phyloP scores from a whole-genome alignment of 2,888 invertebrate genomes.

The Mechanitis mazaeus region DNA sequence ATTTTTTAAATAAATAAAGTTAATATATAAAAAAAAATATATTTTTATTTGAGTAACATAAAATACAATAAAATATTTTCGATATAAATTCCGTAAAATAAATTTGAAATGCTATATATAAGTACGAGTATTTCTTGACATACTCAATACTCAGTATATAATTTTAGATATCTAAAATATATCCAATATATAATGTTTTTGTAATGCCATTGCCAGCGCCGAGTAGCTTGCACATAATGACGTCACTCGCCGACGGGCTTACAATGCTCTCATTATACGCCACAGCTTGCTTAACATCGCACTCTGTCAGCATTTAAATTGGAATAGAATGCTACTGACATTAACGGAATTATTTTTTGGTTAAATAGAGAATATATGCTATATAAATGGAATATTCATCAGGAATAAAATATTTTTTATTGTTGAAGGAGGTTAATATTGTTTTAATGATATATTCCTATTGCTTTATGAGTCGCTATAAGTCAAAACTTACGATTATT shows the following conservation, averaged over 20 bases:
- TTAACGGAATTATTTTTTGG: constrained; percentile 16
- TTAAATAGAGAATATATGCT: neutral
- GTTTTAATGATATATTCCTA: too few relatives aligned
- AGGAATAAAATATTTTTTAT: neutral
- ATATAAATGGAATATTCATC: neutral
- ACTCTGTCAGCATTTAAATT: constrained; percentile 39
- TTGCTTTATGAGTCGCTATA: too few relatives aligned
- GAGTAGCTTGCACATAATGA: constrained; percentile 55
- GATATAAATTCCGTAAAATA: too few relatives aligned
- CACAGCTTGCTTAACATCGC: constrained; percentile 41
- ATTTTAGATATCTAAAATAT: constrained; percentile 36
- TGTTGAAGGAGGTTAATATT: too few relatives aligned
- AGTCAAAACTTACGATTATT: neutral
- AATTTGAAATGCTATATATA: too few relatives aligned
- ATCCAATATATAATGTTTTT: constrained; percentile 52
- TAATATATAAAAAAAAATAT: too few relatives aligned
- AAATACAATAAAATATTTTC: too few relatives aligned
- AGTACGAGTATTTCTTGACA: neutral
- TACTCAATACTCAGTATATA: neutral
- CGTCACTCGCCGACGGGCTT: constrained; percentile 45
- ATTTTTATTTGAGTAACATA: too few relatives aligned
- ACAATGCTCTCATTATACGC: constrained; percentile 69
- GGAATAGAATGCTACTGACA: constrained; percentile 42
- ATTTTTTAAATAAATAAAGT: too few relatives aligned
- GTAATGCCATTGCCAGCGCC: constrained; percentile 39